Base-by-base conservation (phyloP, 2,888 invertebrate species). In the Drosophila longiperda region DNA sequence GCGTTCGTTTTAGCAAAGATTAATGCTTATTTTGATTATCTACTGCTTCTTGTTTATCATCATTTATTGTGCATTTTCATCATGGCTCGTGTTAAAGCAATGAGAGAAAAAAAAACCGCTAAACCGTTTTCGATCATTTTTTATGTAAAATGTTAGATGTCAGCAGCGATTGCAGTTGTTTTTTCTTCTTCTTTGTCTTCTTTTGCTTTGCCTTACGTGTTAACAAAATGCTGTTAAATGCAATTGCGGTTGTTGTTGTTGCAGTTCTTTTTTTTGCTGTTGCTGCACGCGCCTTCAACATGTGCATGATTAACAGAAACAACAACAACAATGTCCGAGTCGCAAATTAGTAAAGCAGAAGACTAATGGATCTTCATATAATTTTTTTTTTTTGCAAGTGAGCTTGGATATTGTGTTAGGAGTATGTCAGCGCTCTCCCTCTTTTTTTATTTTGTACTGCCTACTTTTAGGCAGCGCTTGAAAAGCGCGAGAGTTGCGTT, bases 381-480 rank as follows among this genome's bases (percentile, higher is more conserved):
- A 29, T 40, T 42, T 36, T 45, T 50, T 42, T 42, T 26, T 36
- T 49, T 26, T 36, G 17, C 26, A 34, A n/a, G 5, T 32, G 53
- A 52, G 54, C 55, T 62, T 71, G 26, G 40, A 8, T 52, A 40
- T 50, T 38, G 4, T 34, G 48, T 26, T 32, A 34, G 11, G 50
- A 50, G 50, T 50, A 32, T 34, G 34, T 7, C 23, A 36, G 26
- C 1, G 1, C 7, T 9, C 12, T 45, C 12, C 23, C 20, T 45
- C 8, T 11, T 6, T 50, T 6, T 50, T 33, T 23, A 34, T 6
- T 68, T 65, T 54, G 0, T 32, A 57, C 69, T 84, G 86, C 82
- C 80, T 86, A 86, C 85, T 86, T 85, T 86, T 60, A 77, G 86
- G 86, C 87, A 20, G 58, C 17, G 0, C 15, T 6, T 20, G 8